Evolutionary conservation across 2,888 invertebrate species (phyloP), one percentile per base, ranked within the genome.

Genomic region (Malthinus flaveolus): DNA sequence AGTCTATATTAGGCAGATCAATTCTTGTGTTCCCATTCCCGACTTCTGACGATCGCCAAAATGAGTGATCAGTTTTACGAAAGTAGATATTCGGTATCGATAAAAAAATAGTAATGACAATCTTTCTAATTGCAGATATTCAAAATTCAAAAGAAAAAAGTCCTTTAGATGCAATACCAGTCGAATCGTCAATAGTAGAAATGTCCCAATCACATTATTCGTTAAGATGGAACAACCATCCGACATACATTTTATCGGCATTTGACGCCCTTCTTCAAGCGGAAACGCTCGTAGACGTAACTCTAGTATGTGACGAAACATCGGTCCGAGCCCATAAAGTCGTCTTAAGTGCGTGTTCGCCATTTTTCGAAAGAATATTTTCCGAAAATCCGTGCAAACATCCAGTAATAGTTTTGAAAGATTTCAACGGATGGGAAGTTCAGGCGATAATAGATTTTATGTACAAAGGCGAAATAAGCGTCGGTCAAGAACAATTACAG

Each of bases 161-260:
- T 73, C 73, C 61, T 61, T 56, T 61, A 62, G 56, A 68, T 67
- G 63, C 74, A 72, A 75, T 72, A 59, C 59, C 51, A 59, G 64
- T 62, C 13, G 12, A 42, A 42, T 15, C 23, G 15, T 15, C 39
- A 15, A 9, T 15, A 6, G 5, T 13, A 13, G 68, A 61, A 49
- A 78, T 77, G 77, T 72, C 75, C 55, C 85, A 91, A 80, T 91
- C 93, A 76, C 93, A 93, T 79, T 95, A 93, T 81, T 93, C 93
- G 76, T 84, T 95, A 74, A 87, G 93, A 80, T 95, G 95, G 95
- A 93, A 93, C 84, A 94, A 94, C 82, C 95, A 95, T 83, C 93
- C 92, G 78, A 87, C 87, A 68, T 93, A 95, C 79, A 87, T 95
- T 74, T 84, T 94, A 68, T 86, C 90, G 71, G 90, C 94, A 49